Evolutionary conservation across 2,888 invertebrate genomes (phyloP), one percentile per base, ranked within the genome.

Genomic region (Tiliacea aurago): DNA sequence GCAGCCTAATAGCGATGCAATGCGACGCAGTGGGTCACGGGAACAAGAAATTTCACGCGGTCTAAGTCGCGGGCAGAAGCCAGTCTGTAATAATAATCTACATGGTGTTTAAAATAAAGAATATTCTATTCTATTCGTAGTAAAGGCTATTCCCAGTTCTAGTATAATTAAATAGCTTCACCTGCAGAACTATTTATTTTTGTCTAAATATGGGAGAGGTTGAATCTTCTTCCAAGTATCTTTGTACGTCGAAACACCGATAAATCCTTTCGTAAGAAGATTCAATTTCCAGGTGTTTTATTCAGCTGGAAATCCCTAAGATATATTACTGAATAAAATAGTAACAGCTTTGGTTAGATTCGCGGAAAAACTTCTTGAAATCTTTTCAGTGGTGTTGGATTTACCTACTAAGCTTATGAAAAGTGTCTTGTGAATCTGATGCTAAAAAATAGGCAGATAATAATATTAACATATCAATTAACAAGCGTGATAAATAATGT

Each of bases 231-330:
- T 9, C 13, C 13, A 70, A 7, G 9, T 15, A 63, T 73, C 11
- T 20, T 45, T 28, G 18, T 56, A 37, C n/a, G 20, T 80, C 15
- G 33, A n/a, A 62, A 73, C 49, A 55, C 49, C 53, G 10, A 64
- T 81, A 76, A 82, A 82, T 79, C 28, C 41, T 28, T 20, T 61
- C 33, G 5, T 28, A 65, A 81, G 43, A 81, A 51, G 62, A 58
- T 82, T 78, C 47, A 66, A 66, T 82, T 62, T 70, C 68, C 56
- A 78, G 78, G 47, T 82, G 43, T 58, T 65, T 53, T 51, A 70
- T 82, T 62, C 53, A 58, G 33, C 43, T 71, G 18, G 53, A 66
- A 82, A 71, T 66, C 62, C 71, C 11, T 51, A 49, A 78, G 70
- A 63, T 69, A 55, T 61, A 65, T 70, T 58, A 49, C 70, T 66